phyloP scores from a whole-genome alignment of 1,140 invertebrate genomes.

The Anastrepha obliqua region DNA sequence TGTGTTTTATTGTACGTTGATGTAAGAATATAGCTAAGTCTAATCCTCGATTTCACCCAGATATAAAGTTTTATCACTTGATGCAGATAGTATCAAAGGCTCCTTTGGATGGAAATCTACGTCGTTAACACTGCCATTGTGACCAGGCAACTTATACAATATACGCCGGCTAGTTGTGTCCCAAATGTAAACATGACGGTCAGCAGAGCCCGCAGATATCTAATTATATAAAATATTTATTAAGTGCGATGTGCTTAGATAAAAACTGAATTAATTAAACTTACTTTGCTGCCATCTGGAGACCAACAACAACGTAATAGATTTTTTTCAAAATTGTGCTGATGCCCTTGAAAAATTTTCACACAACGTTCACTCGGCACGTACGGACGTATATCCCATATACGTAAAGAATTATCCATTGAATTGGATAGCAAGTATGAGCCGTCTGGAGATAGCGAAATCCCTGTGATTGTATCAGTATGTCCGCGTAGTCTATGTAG shows the following conservation, averaged over 20 bases:
- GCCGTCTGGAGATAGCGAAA: slow-evolving; percentile 95
- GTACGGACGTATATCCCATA: slow-evolving; percentile 88
- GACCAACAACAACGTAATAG: slow-evolving; percentile 93
- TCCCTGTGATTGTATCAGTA: slow-evolving; percentile 95
- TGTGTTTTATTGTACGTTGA: background rate
- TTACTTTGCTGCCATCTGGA: slow-evolving; percentile 87
- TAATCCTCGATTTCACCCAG: slow-evolving; percentile 96
- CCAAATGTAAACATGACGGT: slow-evolving; percentile 98
- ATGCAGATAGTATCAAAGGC: slow-evolving; percentile 94
- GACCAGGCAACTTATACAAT: slow-evolving; percentile 97
- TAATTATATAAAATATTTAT: slow-evolving; percentile 73
- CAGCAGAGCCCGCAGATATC: slow-evolving; percentile 93
- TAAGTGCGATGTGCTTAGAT: background rate
- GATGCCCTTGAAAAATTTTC: slow-evolving; percentile 93
- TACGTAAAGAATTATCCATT: slow-evolving; percentile 95
- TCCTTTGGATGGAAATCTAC: slow-evolving; percentile 97
- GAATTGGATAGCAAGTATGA: slow-evolving; percentile 96
- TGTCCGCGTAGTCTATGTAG: slow-evolving; percentile 91
- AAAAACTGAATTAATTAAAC: slow-evolving; percentile 43
- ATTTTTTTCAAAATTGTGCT: slow-evolving; percentile 99
- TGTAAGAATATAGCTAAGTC: background rate
- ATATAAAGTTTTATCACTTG: slow-evolving; percentile 97
- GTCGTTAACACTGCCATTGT: slow-evolving; percentile 98
- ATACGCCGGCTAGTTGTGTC: slow-evolving; percentile 93
- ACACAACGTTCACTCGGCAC: slow-evolving; percentile 94